These are phyloP conservation scores for Ganaspis sp. DNA, from an alignment of 1,140 invertebrate species.

Conservation along the genomic window DNA sequence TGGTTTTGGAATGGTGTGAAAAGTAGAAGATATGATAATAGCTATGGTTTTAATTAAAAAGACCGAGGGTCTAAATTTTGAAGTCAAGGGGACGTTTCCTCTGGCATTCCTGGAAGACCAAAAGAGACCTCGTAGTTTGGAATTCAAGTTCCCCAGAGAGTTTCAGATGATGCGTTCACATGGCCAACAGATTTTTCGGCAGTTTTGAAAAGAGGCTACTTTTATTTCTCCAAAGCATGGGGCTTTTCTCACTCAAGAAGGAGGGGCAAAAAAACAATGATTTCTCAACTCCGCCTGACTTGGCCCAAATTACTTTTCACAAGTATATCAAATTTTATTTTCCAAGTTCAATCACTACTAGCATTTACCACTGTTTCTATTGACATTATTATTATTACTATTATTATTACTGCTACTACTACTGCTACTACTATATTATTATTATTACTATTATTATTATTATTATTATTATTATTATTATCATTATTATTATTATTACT, in stretches of 20 bases:
- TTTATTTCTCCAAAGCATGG: not conserved
- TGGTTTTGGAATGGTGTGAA: not conserved
- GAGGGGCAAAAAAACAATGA: slow-evolving; percentile 6
- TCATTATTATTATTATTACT: no score
- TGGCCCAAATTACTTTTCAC: not conserved
- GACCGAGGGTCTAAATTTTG: not conserved
- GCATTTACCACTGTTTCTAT: no score
- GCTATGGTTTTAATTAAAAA: not conserved
- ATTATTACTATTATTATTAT: no score
- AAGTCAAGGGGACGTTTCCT: not conserved
- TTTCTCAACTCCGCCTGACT: not conserved
- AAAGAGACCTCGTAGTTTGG: not conserved
- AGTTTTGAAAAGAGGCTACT: not conserved
- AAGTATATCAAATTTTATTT: not conserved
- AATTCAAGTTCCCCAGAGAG: not conserved
- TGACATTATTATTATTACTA: no score
- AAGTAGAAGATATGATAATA: not conserved
- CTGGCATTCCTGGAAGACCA: not conserved
- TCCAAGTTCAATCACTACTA: no score
- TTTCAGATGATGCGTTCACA: not conserved
- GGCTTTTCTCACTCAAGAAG: not conserved
- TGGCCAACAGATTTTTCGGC: slow-evolving; percentile 5
- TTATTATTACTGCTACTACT: no score
- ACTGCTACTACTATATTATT: no score
- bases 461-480: no score